A percentile compares a stretch with the other conserved stretches of the same genome.
Evolutionary conservation across 2,888 invertebrate genomes (phyloP).

Genomic region (Trichopria drosophilae): DNA sequence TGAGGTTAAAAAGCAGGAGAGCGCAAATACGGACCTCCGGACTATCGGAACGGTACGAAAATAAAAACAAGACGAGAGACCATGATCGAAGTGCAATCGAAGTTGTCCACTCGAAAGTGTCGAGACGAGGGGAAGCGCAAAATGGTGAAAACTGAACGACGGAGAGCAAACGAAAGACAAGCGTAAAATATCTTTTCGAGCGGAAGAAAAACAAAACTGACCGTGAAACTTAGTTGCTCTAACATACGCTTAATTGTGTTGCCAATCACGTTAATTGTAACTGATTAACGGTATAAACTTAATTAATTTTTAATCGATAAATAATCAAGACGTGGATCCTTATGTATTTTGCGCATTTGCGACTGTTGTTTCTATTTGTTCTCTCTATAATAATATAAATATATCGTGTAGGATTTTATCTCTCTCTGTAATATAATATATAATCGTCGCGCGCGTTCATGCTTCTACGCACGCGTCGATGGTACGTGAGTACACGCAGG

Average conservation of each 20-base stretch:
- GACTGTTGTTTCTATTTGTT: slow-evolving; percentile 20
- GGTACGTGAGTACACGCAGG: background rate
- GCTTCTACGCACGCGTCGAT: background rate
- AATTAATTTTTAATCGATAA: slow-evolving; percentile 38
- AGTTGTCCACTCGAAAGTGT: too few species aligned
- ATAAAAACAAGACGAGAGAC: too few species aligned
- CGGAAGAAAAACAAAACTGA: slow-evolving; percentile 10
- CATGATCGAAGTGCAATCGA: too few species aligned
- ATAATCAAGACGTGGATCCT: slow-evolving; percentile 32
- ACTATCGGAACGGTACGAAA: too few species aligned
- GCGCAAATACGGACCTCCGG: too few species aligned
- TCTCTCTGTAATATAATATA: slow-evolving; percentile 28
- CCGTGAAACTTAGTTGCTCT: slow-evolving; percentile 48
- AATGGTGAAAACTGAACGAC: slow-evolving; percentile 25
- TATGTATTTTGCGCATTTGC: slow-evolving; percentile 35
- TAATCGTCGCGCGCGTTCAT: slow-evolving; percentile 1
- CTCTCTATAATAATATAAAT: slow-evolving; percentile 23
- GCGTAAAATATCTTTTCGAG: slow-evolving; percentile 29
- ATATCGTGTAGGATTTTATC: slow-evolving; percentile 30
- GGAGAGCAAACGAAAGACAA: slow-evolving; percentile 24
- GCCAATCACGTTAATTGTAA: slow-evolving; percentile 51
- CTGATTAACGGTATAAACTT: slow-evolving; percentile 43
- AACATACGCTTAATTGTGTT: slow-evolving; percentile 55
- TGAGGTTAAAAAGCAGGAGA: too few species aligned
- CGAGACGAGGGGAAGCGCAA: too few species aligned